Evolutionary conservation across 2,113 vertebrate species (phyloP).

Genomic region (Oceanodroma tethys): DNA sequence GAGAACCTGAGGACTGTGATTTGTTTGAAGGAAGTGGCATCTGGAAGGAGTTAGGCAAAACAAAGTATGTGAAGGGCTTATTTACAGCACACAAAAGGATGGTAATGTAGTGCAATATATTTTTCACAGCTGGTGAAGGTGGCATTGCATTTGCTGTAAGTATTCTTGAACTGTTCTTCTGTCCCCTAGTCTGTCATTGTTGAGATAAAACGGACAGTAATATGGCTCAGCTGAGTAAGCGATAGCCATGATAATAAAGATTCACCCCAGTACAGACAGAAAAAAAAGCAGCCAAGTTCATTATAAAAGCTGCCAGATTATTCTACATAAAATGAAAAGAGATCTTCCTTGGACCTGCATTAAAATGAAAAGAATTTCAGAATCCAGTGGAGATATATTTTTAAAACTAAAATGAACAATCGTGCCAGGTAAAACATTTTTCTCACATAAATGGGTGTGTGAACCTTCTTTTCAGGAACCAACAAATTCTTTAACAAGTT

Average conservation of each 20-base stretch:
- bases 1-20: neutral
- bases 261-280: neutral
- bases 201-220: neutral
- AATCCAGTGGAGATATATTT: neutral
- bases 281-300: neutral
- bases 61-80: neutral
- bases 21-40: neutral
- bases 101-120: neutral
- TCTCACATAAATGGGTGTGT: slow-evolving; percentile 6
- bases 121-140: neutral
- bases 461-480: slow-evolving; percentile 31
- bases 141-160: neutral
- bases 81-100: neutral
- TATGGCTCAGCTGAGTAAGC: neutral
- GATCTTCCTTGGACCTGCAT: neutral
- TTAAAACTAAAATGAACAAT: neutral
- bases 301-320: neutral
- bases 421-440: neutral
- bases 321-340: neutral
- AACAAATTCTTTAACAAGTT: slow-evolving; percentile 21
- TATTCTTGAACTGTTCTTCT: neutral
- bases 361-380: neutral
- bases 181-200: neutral
- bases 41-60: neutral
- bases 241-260: neutral